Evolutionary conservation across 2,797 vertebrate species (phyloP).

Genomic region (Mus caroli): DNA sequence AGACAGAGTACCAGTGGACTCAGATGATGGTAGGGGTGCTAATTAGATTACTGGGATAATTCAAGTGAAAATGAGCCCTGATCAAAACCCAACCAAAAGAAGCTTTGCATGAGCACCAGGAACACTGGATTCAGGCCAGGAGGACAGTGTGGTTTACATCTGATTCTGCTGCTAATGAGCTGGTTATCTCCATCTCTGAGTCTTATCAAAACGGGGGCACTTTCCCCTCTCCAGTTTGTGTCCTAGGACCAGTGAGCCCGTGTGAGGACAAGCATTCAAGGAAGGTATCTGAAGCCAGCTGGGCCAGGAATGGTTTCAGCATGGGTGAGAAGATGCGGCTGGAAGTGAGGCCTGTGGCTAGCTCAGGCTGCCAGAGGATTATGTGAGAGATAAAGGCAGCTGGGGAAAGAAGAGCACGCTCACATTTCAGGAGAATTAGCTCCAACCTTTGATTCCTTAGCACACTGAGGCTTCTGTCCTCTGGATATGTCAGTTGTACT

Average conservation of each 20-base stretch:
- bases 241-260: background rate
- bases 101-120: background rate
- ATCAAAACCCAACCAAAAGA: background rate
- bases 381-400: slow-evolving; percentile 19
- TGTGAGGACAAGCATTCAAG: slow-evolving; percentile 4
- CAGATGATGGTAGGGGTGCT: background rate
- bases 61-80: background rate
- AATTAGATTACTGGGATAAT: background rate
- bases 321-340: background rate
- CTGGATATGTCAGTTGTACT: slow-evolving; percentile 36
- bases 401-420: background rate
- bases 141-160: background rate
- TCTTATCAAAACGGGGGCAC: background rate
- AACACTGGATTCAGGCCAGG: slow-evolving; percentile 2
- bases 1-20: background rate
- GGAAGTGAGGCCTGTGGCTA: background rate
- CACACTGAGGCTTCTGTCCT: slow-evolving; percentile 31
- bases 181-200: background rate
- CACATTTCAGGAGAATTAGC: slow-evolving; percentile 49
- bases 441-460: slow-evolving; percentile 46
- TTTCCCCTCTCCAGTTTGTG: background rate
- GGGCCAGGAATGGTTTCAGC: background rate
- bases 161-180: background rate
- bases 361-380: background rate
- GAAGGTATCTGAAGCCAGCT: background rate